Conservation (phyloP, 2,888 invertebrate species). For the Dynastes maya region DNA sequence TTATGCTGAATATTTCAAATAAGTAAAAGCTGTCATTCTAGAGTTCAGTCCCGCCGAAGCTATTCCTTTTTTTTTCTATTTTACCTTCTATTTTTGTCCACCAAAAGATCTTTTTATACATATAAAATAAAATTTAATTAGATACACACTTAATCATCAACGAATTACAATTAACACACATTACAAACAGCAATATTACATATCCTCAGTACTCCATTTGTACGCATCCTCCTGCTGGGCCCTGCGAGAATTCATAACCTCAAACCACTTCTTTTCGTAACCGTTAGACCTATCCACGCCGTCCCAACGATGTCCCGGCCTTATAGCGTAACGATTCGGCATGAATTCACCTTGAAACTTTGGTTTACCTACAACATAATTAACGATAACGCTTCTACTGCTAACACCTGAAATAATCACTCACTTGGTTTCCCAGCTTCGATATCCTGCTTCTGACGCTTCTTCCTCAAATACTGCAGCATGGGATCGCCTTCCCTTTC, state of each 20-base stretch:
- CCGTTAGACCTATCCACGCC: constrained; percentile 98
- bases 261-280: constrained; percentile 92
- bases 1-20: too few species aligned
- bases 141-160: too few species aligned
- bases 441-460: constrained; percentile 76
- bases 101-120: too few species aligned
- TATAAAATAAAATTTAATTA: too few species aligned
- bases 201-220: constrained; percentile 95
- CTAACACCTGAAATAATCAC: background rate
- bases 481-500: constrained; percentile 95
- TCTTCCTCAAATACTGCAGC: constrained; percentile 87
- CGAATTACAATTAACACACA: background rate
- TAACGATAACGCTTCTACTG: background rate
- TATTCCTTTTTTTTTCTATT: too few species aligned
- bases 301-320: constrained; percentile 98
- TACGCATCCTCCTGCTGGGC: constrained; percentile 90
- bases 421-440: constrained; percentile 73
- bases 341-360: constrained; percentile 88
- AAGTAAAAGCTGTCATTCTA: too few species aligned
- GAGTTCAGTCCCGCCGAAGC: too few species aligned
- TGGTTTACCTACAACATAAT: constrained; percentile 74
- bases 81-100: too few species aligned
- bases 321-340: constrained; percentile 93
- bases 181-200: constrained; percentile 73
- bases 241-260: constrained; percentile 80